Evolutionary conservation across 2,888 invertebrate genomes (phyloP), one percentile per base, ranked within the genome.

Genomic region (Schizotus pectinicornis): DNA sequence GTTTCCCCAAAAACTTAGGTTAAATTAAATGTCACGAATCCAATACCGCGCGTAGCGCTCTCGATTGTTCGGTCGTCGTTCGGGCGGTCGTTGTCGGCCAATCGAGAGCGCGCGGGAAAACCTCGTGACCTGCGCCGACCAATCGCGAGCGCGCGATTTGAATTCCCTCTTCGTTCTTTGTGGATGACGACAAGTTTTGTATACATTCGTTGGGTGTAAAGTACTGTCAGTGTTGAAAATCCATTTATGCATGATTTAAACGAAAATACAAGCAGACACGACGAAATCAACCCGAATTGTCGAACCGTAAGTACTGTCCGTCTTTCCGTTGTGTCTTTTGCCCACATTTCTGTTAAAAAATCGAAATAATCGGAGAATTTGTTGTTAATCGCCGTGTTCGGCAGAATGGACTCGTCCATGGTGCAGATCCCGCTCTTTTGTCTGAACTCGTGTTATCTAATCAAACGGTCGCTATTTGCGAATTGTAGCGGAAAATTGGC

Each of bases 221-320:
- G 77, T 77, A 76, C 77, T 79, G 78, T 79, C 76, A 79, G 74
- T 77, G 76, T 73, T 69, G 72, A 74, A 74, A 68, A 72, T 69
- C 67, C 67, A 72, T 75, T 77, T 74, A 73, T 88, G 86, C 86
- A 86, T 85, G 82, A 88, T 84, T 83, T 88, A 81, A 84, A 85
- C 84, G 87, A 86, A 83, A 88, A 84, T 83, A 84, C 85, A 71
- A 79, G 83, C 77, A 83, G 86, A 83, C 88, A 85, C 81, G 84
- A 84, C 82, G 84, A 86, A 83, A 85, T 85, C 80, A 84, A 84
- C 80, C 77, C 81, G 70, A 83, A 83, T 82, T 87, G 85, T 83
- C 85, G 86, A 84, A 84, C 85, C 83, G 89, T 89, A 82, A 87
- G 89, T 87, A 70, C 55, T 58, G 36, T 34, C 32, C 42, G 22